A percentile compares a stretch with the other conserved stretches of the same genome.
Conservation (phyloP, 2,113 vertebrate genomes). For the Xiphias gladius region DNA sequence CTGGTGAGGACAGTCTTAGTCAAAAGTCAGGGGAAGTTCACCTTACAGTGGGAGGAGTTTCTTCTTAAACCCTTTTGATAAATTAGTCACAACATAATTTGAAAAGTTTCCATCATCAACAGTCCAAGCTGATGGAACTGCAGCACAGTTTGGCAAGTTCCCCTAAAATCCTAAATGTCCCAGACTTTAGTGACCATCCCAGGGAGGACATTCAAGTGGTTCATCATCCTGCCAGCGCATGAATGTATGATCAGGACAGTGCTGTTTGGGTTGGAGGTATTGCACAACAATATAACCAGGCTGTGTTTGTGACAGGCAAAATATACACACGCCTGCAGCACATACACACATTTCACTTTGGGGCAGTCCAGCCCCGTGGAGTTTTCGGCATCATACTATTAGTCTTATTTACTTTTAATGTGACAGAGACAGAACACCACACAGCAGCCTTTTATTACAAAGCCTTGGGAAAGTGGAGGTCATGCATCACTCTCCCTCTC, state of each 20-base stretch:
- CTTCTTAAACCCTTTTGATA: conserved; percentile 1
- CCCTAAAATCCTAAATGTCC: conserved; percentile 42
- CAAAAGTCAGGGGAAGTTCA: not conserved
- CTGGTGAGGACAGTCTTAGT: not conserved
- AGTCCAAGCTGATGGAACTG: conserved; percentile 30
- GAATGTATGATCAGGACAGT: conserved; percentile 42
- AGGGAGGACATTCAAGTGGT: conserved; percentile 23
- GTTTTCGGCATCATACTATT: conserved; percentile 70
- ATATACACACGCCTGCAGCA: conserved; percentile 12
- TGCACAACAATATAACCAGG: conserved; percentile 15
- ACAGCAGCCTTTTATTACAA: conserved; percentile 78
- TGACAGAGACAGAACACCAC: conserved; percentile 77
- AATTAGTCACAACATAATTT: conserved; percentile 44
- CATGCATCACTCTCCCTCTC: conserved; percentile 74
- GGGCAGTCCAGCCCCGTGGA: conserved; percentile 57
- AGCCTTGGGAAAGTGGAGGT: conserved; percentile 75
- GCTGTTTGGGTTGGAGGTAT: conserved; percentile 13
- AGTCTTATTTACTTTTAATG: conserved; percentile 82
- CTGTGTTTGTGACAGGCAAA: conserved; percentile 8
- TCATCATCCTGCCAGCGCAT: conserved; percentile 43
- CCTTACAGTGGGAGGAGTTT: not conserved
- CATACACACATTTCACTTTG: conserved; percentile 45
- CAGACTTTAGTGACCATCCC: conserved; percentile 18
- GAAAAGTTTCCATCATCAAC: conserved; percentile 25
- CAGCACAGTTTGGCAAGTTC: conserved; percentile 37